Evolutionary conservation across 2,888 invertebrate genomes (phyloP).

Genomic region (Pardosa pseudoannulata): DNA sequence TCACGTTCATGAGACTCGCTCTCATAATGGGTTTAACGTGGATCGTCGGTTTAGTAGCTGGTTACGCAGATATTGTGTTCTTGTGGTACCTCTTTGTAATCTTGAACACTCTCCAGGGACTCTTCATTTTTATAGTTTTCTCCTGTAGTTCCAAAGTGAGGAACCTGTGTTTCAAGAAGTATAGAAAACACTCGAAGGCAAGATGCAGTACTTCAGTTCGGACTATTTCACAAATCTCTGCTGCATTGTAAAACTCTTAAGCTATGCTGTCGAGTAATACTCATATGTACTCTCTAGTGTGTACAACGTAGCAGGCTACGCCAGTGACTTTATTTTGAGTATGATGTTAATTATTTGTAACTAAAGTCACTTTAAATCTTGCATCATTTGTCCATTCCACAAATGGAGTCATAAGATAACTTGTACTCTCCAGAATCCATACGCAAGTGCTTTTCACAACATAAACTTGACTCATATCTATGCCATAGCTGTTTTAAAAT

Average conservation of each 20-base stretch:
- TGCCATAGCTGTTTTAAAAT: no score
- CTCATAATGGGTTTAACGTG: conserved; percentile 80
- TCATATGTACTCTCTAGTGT: no score
- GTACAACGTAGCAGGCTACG: no score
- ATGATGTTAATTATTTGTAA: no score
- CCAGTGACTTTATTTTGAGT: no score
- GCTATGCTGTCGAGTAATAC: no score
- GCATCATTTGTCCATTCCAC: no score
- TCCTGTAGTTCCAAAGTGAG: conserved; percentile 79
- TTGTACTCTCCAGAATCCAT: no score
- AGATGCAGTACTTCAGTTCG: conserved; percentile 51
- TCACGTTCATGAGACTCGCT: conserved; percentile 79
- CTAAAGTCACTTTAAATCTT: no score
- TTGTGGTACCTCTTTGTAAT: conserved; percentile 80
- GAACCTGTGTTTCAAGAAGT: conserved; percentile 13
- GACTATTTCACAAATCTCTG: conserved; percentile 36
- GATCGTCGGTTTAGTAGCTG: conserved; percentile 79
- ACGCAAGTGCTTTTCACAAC: no score
- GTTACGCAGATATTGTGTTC: conserved; percentile 77
- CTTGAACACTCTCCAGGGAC: conserved; percentile 79
- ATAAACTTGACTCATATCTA: no score
- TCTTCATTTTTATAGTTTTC: conserved; percentile 80
- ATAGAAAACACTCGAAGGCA: conserved; percentile 11
- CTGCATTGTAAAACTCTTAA: background rate
- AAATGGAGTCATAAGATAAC: no score